These are phyloP conservation scores for Amblyraja radiata DNA, from an alignment of 2,797 vertebrate species.

Conservation along the genomic window DNA sequence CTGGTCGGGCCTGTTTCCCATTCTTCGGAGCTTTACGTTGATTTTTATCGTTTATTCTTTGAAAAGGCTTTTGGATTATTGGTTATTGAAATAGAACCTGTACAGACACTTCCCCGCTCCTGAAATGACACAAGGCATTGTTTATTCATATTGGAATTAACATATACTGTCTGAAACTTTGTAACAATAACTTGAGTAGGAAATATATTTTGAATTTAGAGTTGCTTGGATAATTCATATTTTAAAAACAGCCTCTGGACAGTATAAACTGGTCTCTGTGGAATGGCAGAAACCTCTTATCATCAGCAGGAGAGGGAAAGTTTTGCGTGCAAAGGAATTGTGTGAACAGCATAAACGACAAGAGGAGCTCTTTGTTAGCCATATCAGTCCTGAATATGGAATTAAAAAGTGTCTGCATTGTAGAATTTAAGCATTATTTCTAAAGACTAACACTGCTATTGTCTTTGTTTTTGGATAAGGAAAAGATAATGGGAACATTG, in stretches of 20 bases:
- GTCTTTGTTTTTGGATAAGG: neutral
- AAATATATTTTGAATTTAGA: neutral
- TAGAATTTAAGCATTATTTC: neutral
- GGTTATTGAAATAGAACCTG: neutral
- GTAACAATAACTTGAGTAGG: neutral
- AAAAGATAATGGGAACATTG: neutral
- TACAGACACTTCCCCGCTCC: neutral
- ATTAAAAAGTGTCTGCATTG: neutral
- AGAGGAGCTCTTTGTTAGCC: slow-evolving; percentile 7
- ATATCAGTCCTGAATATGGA: neutral
- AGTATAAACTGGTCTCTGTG: neutral
- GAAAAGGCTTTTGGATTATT: neutral
- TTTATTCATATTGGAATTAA: neutral
- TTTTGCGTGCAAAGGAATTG: neutral
- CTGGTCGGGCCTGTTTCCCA: neutral
- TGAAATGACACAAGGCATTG: neutral
- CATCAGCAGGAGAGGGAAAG: neutral
- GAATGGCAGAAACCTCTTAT: neutral
- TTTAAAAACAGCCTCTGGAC: neutral
- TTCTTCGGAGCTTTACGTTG: neutral
- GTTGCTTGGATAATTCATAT: neutral
- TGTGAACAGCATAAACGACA: slow-evolving; percentile 11
- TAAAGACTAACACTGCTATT: neutral
- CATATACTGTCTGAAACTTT: neutral
- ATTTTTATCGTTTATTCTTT: neutral